Base-by-base conservation (phyloP, 2,113 vertebrate species). In the Vicugna pacos region DNA sequence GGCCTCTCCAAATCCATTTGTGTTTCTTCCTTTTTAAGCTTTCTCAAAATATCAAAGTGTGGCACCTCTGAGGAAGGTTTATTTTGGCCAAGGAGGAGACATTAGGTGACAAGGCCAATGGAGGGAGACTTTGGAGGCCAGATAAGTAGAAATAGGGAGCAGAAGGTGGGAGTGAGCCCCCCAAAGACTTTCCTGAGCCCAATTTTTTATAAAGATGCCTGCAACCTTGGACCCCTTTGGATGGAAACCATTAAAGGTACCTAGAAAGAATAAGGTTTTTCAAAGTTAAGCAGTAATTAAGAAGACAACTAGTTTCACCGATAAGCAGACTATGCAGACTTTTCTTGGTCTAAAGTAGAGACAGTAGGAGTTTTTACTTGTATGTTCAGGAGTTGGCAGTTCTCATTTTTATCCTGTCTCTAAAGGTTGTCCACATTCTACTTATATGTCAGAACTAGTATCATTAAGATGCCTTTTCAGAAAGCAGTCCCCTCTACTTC, bases 11-110 rank as follows among this genome's bases (percentile, higher is more conserved):
- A 19, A 22, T 83, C 22, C 30, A 26, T 70, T 14, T 54, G 42
- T 89, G 32, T 54, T 30, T 86, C 62, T 95, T 89, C 16, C 7
- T 76, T 82, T 86, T 35, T 30, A 82, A 22, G 4, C 28, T 4
- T 69, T 20, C 89, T 85, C 54, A 88, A 80, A 93, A 73, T 86
- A 70, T 69, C 28, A 9, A 56, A 93, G 58, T n/a, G 30, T 77
- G 48, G 13, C 42, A 48, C n/a, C 28, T 77, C 26, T 60, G 48
- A 76, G 75, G 87, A 85, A 94, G 46, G 50, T 50, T 38, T 35
- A 35, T 42, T 42, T 42, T 42, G 30, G 35, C 28, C 62, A 65
- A 82, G n/a, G 15, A 69, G 16, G 30, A 82, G 56, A 73, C 19
- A 67, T 19, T 62, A 30, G 12, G 42, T n/a, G 30, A 26, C 19